Conservation (phyloP, 2,797 vertebrate species). For the Schizothorax lantsangensis region DNA sequence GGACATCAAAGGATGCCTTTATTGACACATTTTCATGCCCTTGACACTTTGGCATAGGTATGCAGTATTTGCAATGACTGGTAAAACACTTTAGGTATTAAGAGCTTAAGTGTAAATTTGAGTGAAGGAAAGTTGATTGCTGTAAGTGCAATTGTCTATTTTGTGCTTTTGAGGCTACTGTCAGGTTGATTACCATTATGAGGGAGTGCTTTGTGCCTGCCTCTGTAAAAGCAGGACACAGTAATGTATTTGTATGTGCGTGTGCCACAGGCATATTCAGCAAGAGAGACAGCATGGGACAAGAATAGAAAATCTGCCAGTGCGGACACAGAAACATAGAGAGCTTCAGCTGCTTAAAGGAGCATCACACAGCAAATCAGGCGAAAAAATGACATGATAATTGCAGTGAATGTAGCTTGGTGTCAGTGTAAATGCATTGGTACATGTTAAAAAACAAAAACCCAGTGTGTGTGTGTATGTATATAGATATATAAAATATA, state of each 20-base stretch:
- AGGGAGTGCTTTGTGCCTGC: background rate
- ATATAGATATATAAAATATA: no score
- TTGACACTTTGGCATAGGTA: background rate
- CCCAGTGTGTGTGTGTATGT: no score
- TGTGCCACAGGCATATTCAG: slow-evolving; percentile 50
- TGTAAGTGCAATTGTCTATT: slow-evolving; percentile 3
- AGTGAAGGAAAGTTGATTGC: slow-evolving; percentile 30
- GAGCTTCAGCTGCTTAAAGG: slow-evolving; percentile 11
- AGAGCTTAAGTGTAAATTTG: background rate
- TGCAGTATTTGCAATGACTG: background rate
- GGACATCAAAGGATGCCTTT: background rate
- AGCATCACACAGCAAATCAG: background rate
- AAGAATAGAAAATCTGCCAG: slow-evolving; percentile 59
- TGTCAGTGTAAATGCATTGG: background rate
- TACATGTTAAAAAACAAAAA: background rate
- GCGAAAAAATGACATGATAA: background rate
- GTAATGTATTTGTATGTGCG: slow-evolving; percentile 33
- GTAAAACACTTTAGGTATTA: background rate
- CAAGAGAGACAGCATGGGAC: slow-evolving; percentile 46
- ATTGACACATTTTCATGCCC: background rate
- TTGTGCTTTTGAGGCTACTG: slow-evolving; percentile 23
- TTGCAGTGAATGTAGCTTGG: background rate
- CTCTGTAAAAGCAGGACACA: slow-evolving; percentile 30
- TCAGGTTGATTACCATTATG: slow-evolving; percentile 49
- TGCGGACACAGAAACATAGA: slow-evolving; percentile 32